These are phyloP conservation scores for Callopanchax toddi DNA, from an alignment of 2,113 vertebrate genomes.

Conservation along the genomic window DNA sequence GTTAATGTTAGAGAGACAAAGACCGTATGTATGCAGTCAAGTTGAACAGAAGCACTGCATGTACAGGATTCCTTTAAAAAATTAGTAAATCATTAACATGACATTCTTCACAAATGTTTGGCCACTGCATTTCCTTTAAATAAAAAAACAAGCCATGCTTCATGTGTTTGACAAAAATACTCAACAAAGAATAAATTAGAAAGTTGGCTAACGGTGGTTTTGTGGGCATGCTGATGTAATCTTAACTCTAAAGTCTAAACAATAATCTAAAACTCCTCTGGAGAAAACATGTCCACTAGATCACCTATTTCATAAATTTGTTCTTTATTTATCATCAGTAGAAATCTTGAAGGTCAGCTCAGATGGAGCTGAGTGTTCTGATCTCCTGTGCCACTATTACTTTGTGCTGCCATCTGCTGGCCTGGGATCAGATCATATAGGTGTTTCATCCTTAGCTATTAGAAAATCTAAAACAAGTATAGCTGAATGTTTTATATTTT, in stretches of 20 bases:
- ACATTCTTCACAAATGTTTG: too few species aligned
- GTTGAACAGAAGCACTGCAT: too few species aligned
- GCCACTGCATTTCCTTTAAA: too few species aligned
- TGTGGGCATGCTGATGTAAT: not conserved
- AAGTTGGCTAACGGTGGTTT: too few species aligned
- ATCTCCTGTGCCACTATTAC: constrained; percentile 14
- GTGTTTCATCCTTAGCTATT: not conserved
- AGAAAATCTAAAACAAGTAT: not conserved
- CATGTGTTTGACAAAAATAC: too few species aligned
- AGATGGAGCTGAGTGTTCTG: not conserved
- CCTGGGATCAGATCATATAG: constrained; percentile 11
- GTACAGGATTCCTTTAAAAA: too few species aligned
- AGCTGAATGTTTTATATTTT: not conserved
- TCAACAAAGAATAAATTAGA: too few species aligned
- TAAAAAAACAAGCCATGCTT: too few species aligned
- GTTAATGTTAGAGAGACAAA: too few species aligned
- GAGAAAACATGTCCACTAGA: not conserved
- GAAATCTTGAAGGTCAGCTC: not conserved
- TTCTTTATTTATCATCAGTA: too few species aligned
- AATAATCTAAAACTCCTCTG: not conserved
- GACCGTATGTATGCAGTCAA: too few species aligned
- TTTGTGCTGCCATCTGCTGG: constrained; percentile 71
- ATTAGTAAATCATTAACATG: too few species aligned
- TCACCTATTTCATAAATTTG: not conserved
- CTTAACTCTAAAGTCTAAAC: not conserved